Conservation (phyloP, 2,797 vertebrate genomes). For the Malacoraja senta region DNA sequence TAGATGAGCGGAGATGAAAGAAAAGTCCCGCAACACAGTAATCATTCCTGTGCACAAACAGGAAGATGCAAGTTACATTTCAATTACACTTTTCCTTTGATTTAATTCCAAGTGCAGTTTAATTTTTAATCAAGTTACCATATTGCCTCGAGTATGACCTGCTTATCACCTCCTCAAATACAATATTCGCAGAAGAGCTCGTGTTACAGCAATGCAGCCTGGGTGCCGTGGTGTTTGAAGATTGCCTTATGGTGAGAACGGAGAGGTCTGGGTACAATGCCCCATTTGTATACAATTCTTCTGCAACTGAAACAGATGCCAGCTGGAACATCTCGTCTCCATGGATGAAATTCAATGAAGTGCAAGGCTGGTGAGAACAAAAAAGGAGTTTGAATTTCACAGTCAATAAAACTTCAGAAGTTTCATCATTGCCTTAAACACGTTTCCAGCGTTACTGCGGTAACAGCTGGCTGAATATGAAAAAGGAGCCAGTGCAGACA, state of each 20-base stretch:
- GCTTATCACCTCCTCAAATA: constrained; percentile 31
- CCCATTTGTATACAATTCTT: constrained; percentile 25
- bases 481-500: neutral
- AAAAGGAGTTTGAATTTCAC: constrained; percentile 32
- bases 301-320: constrained; percentile 16
- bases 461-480: constrained; percentile 12
- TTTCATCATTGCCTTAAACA: constrained; percentile 22
- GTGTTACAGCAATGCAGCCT: neutral
- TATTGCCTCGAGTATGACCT: constrained; percentile 34
- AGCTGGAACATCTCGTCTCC: constrained; percentile 7
- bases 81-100: constrained; percentile 38
- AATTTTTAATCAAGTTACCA: constrained; percentile 38
- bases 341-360: constrained; percentile 15
- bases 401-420: constrained; percentile 35
- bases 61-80: constrained; percentile 37
- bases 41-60: constrained; percentile 25
- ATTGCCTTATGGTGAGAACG: constrained; percentile 15
- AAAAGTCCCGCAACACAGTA: neutral
- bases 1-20: constrained; percentile 30
- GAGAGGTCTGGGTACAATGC: constrained; percentile 28
- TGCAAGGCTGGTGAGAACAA: constrained; percentile 23
- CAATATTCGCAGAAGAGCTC: constrained; percentile 21
- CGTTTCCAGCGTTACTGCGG: constrained; percentile 8
- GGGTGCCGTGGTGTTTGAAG: constrained; percentile 11
- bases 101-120: constrained; percentile 32